Evolutionary conservation across 1,140 invertebrate species (phyloP), one percentile per base, ranked within the genome.

Genomic region (Maniola jurtina): DNA sequence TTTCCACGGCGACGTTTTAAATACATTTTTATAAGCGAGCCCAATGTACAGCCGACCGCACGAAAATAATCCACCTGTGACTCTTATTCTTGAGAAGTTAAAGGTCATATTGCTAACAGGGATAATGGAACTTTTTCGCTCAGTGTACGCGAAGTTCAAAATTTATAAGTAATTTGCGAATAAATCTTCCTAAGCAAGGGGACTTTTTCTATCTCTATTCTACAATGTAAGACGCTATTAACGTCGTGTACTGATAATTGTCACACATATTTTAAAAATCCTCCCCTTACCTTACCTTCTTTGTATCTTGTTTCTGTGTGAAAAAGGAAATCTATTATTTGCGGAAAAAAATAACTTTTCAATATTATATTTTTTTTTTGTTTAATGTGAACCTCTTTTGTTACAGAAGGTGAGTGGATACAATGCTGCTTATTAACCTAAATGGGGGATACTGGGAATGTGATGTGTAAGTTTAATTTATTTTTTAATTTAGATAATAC

Each of bases 151-250:
- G 76, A 70, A 75, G 57, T 68, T 64, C 66, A 55, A 86, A 89
- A 90, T 90, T 89, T 86, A 88, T 85, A 87, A 85, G 86, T 89
- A 90, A 90, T 90, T 90, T 88, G 82, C 82, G 83, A 87, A 90
- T 90, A 90, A 90, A 89, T 90, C 88, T 88, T 85, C 63, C 61
- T 76, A 66, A 70, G 75, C 57, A 69, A 79, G 81, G 85, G 79
- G 68, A 62, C 83, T 89, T 84, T 71, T 88, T 81, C 66, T 72
- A 75, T 76, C 68, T 75, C 57, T 48, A 65, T 81, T 67, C 61
- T 79, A 83, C 80, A 86, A 79, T 86, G 83, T 88, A 86, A 86
- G 77, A 77, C 73, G 77, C 80, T 87, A 89, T 90, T 90, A 89
- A 86, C 79, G 79, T 80, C 86, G 63, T 90, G 88, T 90, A 80